Conservation (phyloP, 2,888 invertebrate genomes). For the Aromia moschata region DNA sequence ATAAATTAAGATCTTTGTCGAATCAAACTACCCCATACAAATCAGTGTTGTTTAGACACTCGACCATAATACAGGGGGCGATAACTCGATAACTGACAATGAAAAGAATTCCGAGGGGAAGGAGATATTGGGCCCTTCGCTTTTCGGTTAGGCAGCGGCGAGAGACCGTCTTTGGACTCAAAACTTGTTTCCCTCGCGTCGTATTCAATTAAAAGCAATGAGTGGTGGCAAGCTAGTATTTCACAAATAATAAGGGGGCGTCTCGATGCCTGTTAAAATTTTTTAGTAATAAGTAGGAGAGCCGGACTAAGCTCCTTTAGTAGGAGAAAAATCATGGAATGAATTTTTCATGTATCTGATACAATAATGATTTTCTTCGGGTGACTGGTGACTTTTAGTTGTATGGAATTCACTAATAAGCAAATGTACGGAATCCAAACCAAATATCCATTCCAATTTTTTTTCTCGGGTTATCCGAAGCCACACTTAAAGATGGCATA, state of each 20-base stretch:
- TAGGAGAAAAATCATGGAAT: too few species aligned
- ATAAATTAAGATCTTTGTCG: slow-evolving; percentile 55
- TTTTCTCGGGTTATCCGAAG: too few species aligned
- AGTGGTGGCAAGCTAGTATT: slow-evolving; percentile 58
- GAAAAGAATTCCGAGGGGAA: slow-evolving; percentile 48
- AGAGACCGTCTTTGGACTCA: slow-evolving; percentile 32
- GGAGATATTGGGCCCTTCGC: slow-evolving; percentile 41
- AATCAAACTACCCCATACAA: slow-evolving; percentile 53
- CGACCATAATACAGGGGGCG: slow-evolving; percentile 58
- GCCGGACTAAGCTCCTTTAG: slow-evolving; percentile 43
- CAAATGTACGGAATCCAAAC: too few species aligned
- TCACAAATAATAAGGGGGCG: slow-evolving; percentile 56
- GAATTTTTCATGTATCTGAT: too few species aligned
- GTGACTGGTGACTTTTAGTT: too few species aligned
- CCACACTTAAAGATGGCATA: too few species aligned
- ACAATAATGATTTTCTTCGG: too few species aligned
- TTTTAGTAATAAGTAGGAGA: slow-evolving; percentile 52
- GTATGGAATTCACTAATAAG: too few species aligned
- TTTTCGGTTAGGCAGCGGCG: not conserved
- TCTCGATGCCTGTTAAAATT: slow-evolving; percentile 55
- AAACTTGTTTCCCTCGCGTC: slow-evolving; percentile 46
- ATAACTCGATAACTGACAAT: slow-evolving; percentile 56
- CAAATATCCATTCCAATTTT: too few species aligned
- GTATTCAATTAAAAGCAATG: slow-evolving; percentile 59
- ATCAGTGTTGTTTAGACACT: slow-evolving; percentile 59